Evolutionary conservation across 2,797 vertebrate species (phyloP), one percentile per base, ranked within the genome.

Genomic region (Eurystomus glaucurus): DNA sequence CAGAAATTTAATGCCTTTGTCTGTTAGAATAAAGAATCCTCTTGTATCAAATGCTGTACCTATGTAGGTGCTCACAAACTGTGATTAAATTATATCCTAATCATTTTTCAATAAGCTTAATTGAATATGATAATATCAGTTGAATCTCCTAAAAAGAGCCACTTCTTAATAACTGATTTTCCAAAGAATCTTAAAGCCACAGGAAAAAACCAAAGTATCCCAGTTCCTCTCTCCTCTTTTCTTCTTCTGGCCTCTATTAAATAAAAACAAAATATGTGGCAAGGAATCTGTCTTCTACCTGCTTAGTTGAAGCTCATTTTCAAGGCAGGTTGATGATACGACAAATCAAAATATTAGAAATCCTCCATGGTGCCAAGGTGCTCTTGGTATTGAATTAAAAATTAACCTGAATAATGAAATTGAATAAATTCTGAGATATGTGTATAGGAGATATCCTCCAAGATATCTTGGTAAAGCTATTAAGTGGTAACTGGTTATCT

Each of bases 11-110:
- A 68, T 62, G 18, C 8, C 31, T 95, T 62, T 88, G 55, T 43
- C 64, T 77, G 51, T 54, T 76, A 76, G 33, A 66, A 86, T 84
- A 88, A 95, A 93, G 33, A 58, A 57, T 39, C 43, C 64, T 90
- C 75, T 93, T 74, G 45, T 81, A 90, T 80, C 89, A 88, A 90
- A 90, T 64, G 7, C 93, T 94, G 60, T 91, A 57, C 57, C 68
- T 57, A 13, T 48, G 71, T 50, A 95, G 78, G 86, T 89, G 31
- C 71, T 94, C 89, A 57, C 16, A 68, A 87, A 80, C 60, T 80
- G 66, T 70, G 87, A 94, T 90, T 94, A 88, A 96, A 95, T 90
- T 95, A 50, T 92, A 69, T 80, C 89, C 88, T 83, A 68, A 91
- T 90, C 57, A 90, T 80, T 71, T 81, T 89, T 78, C 78, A 92